These are phyloP conservation scores for Ceratosolen fusciceps DNA, from an alignment of 1,140 invertebrate genomes.

Conservation along the genomic window DNA sequence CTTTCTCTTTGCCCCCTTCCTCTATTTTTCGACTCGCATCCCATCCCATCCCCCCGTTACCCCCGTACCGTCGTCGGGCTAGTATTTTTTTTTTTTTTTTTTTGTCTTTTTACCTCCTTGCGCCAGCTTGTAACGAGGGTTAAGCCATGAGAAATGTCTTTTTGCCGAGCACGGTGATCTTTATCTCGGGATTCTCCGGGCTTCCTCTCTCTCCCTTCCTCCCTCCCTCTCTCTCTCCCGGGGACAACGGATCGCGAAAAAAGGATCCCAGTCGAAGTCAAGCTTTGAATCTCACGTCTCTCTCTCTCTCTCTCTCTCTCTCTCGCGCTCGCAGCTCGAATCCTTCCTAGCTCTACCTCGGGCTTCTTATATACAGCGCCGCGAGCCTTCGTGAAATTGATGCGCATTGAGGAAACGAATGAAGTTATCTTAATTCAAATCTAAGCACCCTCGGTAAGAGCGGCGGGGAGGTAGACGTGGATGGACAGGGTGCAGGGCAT, in stretches of 20 bases:
- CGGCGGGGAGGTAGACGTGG: neutral
- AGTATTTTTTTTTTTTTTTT: no score
- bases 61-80: no score
- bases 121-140: slow-evolving; percentile 36
- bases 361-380: neutral
- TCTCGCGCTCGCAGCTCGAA: no score
- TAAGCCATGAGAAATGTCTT: slow-evolving; percentile 44
- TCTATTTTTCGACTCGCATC: neutral
- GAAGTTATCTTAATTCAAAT: slow-evolving; percentile 49
- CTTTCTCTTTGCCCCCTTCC: slow-evolving; percentile 16
- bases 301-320: neutral
- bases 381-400: slow-evolving; percentile 38
- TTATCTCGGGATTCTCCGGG: slow-evolving; percentile 32
- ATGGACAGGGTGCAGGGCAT: neutral
- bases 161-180: slow-evolving; percentile 33
- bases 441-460: slow-evolving; percentile 13
- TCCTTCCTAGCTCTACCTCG: neutral
- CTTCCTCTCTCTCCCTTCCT: no score
- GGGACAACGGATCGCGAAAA: slow-evolving; percentile 13
- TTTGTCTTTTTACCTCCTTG: neutral
- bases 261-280: neutral
- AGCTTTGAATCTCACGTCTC: neutral
- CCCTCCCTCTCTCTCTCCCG: neutral
- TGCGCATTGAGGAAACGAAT: slow-evolving; percentile 42
- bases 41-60: no score